Conservation (phyloP, 1,140 invertebrate species). For the Neodiprion pinetum region DNA sequence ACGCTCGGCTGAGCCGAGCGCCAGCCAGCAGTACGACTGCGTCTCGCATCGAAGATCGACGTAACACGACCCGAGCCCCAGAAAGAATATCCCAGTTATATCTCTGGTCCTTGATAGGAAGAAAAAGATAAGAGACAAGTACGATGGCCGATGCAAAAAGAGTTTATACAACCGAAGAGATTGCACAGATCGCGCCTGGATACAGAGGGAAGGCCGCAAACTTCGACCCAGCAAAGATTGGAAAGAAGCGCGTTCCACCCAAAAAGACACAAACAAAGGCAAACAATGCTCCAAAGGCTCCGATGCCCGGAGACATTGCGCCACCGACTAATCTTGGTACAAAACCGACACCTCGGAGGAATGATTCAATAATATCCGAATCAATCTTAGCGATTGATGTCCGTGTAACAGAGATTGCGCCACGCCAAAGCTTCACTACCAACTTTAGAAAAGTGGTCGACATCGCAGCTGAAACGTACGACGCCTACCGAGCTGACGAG, state of each 20-base stretch:
- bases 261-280: neutral
- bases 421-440: conserved; percentile 25
- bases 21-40: too few relatives aligned
- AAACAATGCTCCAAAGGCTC: neutral
- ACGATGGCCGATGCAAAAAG: neutral
- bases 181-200: neutral
- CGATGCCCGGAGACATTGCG: neutral
- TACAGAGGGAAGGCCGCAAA: neutral
- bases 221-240: neutral
- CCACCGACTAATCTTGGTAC: conserved; percentile 23
- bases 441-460: conserved; percentile 20
- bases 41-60: too few relatives aligned
- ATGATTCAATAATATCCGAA: conserved; percentile 31
- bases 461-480: conserved; percentile 25
- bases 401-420: conserved; percentile 29
- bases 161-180: neutral
- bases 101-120: neutral
- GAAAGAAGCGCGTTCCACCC: neutral
- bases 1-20: too few relatives aligned
- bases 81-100: too few relatives aligned
- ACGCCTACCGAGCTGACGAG: conserved; percentile 19
- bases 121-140: neutral
- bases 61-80: too few relatives aligned
- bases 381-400: conserved; percentile 31
- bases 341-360: conserved; percentile 28